Conservation (phyloP, 2,113 vertebrate species). For the Aphyosemion australe region DNA sequence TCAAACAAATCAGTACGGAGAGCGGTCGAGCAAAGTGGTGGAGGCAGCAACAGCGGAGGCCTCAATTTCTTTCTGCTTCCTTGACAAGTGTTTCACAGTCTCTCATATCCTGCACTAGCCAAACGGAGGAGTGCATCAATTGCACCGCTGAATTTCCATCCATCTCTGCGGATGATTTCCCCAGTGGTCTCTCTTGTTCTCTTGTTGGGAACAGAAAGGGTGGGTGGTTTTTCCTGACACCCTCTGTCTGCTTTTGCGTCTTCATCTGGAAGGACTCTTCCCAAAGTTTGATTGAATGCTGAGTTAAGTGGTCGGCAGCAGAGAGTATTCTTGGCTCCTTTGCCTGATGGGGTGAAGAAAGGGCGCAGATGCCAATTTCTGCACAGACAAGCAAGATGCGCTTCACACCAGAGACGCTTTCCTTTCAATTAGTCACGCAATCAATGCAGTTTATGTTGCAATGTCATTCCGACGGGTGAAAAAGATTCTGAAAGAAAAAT, state of each 20-base stretch:
- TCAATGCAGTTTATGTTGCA: constrained; percentile 72
- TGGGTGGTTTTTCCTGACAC: constrained; percentile 18
- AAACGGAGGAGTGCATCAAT: constrained; percentile 67
- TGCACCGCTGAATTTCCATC: constrained; percentile 69
- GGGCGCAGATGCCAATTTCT: constrained; percentile 59
- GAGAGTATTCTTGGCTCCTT: constrained; percentile 52
- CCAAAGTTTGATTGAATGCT: constrained; percentile 62
- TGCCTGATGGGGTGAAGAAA: constrained; percentile 65
- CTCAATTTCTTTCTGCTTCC: constrained; percentile 26
- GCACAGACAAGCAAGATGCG: constrained; percentile 67
- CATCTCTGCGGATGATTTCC: constrained; percentile 71
- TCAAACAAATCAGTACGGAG: constrained; percentile 5
- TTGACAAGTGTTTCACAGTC: constrained; percentile 57
- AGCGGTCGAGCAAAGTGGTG: constrained; percentile 33
- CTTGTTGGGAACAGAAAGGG: constrained; percentile 12
- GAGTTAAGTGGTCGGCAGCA: constrained; percentile 56
- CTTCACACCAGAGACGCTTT: constrained; percentile 59
- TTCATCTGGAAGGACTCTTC: constrained; percentile 54
- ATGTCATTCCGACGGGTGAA: constrained; percentile 33
- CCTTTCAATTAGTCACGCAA: constrained; percentile 76
- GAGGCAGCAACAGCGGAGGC: constrained; percentile 13
- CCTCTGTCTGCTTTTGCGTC: constrained; percentile 40
- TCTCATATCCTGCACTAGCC: constrained; percentile 61
- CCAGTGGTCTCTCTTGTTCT: constrained; percentile 52
- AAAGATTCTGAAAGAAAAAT: constrained; percentile 35